Conservation (phyloP, 1,140 invertebrate genomes). For the Zaprionus taronus region DNA sequence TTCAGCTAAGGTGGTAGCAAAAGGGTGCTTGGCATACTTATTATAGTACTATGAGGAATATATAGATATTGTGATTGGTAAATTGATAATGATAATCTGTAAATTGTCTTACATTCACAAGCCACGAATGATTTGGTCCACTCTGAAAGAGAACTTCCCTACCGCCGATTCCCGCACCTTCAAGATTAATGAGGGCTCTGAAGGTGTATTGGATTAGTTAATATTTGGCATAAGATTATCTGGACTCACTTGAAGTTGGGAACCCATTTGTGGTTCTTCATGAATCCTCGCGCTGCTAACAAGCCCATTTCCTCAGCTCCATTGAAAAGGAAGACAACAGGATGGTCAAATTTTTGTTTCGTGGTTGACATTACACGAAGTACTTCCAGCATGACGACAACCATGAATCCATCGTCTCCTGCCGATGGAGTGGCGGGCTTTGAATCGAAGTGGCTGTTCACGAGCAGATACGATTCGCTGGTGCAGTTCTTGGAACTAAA, state of each 20-base stretch:
- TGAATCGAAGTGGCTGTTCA: constrained; percentile 98
- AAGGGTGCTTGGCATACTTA: constrained; percentile 91
- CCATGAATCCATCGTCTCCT: constrained; percentile 92
- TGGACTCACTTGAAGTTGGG: constrained; percentile 84
- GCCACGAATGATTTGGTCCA: constrained; percentile 95
- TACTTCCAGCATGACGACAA: constrained; percentile 95
- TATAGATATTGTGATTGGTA: constrained; percentile 61
- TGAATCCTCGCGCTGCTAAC: constrained; percentile 91
- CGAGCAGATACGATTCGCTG: constrained; percentile 87
- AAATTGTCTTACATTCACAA: constrained; percentile 88
- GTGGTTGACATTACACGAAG: constrained; percentile 84
- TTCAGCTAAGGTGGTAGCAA: constrained; percentile 91
- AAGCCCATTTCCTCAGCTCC: constrained; percentile 89
- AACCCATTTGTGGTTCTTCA: constrained; percentile 91
- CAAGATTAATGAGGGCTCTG: constrained; percentile 95
- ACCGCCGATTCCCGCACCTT: constrained; percentile 96
- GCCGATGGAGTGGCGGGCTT: constrained; percentile 91
- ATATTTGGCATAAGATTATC: constrained; percentile 85
- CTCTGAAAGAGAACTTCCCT: constrained; percentile 97
- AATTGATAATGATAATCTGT: constrained; percentile 80
- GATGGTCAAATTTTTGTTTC: constrained; percentile 53
- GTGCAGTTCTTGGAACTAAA: constrained; percentile 85
- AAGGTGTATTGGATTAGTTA: constrained; percentile 85
- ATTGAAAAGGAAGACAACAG: constrained; percentile 93
- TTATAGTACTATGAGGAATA: constrained; percentile 91